phyloP scores from a whole-genome alignment of 2,888 invertebrate genomes.

The Lapara coniferarum region DNA sequence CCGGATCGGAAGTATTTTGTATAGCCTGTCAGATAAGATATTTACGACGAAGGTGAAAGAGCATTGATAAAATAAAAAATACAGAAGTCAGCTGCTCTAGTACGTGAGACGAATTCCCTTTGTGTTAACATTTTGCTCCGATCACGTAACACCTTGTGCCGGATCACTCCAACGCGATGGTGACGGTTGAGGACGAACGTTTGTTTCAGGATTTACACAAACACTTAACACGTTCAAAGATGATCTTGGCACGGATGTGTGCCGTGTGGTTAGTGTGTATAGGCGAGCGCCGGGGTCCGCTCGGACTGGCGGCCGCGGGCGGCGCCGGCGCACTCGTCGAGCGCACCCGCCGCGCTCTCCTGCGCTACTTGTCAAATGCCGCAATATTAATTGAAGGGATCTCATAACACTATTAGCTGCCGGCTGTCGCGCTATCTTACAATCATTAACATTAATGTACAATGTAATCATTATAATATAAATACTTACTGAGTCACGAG shows the following conservation, averaged over 20 bases:
- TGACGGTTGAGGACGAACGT: constrained; percentile 36
- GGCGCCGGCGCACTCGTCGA: constrained; percentile 38
- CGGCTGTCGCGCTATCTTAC: constrained; percentile 47
- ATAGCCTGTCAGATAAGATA: constrained; percentile 69
- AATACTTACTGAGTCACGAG: constrained; percentile 12
- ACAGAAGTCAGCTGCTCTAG: constrained; percentile 55
- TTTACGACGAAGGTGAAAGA: constrained; percentile 69
- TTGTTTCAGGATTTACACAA: constrained; percentile 60
- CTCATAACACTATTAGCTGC: constrained; percentile 45
- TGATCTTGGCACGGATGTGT: constrained; percentile 20
- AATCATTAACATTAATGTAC: constrained; percentile 53
- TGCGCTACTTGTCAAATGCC: constrained; percentile 48
- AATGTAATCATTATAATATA: constrained; percentile 1
- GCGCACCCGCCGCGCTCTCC: constrained; percentile 48
- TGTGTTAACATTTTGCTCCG: constrained; percentile 67
- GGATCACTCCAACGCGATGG: constrained; percentile 36
- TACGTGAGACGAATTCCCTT: constrained; percentile 70
- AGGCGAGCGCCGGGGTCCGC: constrained; percentile 46
- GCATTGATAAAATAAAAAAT: constrained; percentile 67
- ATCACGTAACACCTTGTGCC: constrained; percentile 73
- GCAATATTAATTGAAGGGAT: constrained; percentile 69
- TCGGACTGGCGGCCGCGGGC: constrained; percentile 60
- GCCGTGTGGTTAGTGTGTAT: constrained; percentile 32
- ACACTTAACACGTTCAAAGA: constrained; percentile 47
- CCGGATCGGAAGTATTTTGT: constrained; percentile 52